A percentile compares a stretch with the other conserved stretches of the same genome.
These are phyloP conservation scores for Netelia inedita DNA, from an alignment of 2,888 invertebrate genomes.

Conservation along the genomic window DNA sequence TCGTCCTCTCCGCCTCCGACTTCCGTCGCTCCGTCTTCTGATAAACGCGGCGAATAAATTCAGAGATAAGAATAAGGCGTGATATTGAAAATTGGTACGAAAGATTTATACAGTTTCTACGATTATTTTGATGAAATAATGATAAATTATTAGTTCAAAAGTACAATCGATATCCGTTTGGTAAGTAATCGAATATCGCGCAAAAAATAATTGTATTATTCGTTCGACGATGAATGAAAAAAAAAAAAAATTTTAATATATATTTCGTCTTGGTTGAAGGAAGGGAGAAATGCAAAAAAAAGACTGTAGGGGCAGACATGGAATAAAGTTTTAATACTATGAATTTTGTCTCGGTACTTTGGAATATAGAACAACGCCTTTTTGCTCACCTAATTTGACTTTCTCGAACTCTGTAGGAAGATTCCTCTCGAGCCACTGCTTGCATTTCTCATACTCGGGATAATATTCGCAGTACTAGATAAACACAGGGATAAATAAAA, in stretches of 20 bases:
- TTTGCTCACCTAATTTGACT: constrained; percentile 89
- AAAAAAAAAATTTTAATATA: no score
- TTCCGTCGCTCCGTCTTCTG: constrained; percentile 86
- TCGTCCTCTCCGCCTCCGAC: constrained; percentile 94
- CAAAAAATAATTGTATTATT: no score
- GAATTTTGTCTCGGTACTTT: neutral
- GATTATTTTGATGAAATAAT: no score
- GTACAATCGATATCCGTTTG: no score
- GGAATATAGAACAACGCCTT: neutral
- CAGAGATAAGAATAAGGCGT: neutral
- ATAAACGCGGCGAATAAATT: neutral
- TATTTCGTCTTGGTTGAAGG: no score
- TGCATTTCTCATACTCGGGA: constrained; percentile 98
- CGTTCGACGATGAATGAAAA: no score
- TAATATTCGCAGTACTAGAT: constrained; percentile 98
- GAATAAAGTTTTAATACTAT: no score
- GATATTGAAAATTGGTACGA: neutral
- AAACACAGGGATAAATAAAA: constrained; percentile 63
- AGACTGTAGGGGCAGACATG: no score
- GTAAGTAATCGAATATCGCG: no score
- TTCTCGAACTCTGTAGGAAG: constrained; percentile 97
- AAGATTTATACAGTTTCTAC: no score
- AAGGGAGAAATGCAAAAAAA: no score
- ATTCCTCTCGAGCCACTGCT: constrained; percentile 97
- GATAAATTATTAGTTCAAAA: no score